phyloP scores from a whole-genome alignment of 2,797 vertebrate genomes.

The Neostethus bicornis region DNA sequence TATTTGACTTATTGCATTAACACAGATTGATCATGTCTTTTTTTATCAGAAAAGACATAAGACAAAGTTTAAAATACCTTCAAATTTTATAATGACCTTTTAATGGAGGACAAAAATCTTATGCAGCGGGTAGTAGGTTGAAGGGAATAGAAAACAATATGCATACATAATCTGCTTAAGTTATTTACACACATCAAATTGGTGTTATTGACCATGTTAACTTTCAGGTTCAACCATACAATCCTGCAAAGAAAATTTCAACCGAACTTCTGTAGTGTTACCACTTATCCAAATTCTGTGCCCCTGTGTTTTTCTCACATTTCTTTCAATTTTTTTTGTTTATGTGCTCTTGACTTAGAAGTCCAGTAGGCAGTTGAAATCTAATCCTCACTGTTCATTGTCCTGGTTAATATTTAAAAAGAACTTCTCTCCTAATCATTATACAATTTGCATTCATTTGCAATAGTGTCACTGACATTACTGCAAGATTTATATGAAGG shows the following conservation, averaged over 20 bases:
- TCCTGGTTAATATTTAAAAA: slow-evolving; percentile 13
- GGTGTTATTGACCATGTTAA: not conserved
- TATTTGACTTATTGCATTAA: no score
- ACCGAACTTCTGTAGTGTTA: not conserved
- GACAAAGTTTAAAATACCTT: no score
- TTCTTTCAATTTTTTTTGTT: slow-evolving; percentile 1
- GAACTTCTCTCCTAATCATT: slow-evolving; percentile 25
- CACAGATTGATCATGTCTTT: no score
- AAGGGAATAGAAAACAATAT: not conserved
- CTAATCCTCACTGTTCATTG: slow-evolving; percentile 13
- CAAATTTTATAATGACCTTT: not conserved
- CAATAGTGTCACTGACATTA: slow-evolving; percentile 38
- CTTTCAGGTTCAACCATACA: not conserved
- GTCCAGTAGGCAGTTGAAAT: slow-evolving; percentile 10
- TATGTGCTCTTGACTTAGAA: not conserved
- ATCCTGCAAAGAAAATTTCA: not conserved
- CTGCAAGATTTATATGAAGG: slow-evolving; percentile 58
- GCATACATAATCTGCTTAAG: not conserved
- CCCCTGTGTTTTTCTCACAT: not conserved
- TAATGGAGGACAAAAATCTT: slow-evolving; percentile 35
- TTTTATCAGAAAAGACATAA: no score
- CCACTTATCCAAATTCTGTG: not conserved
- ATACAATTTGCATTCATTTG: slow-evolving; percentile 56
- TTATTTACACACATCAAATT: not conserved
- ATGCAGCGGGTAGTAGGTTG: slow-evolving; percentile 1